Conservation (phyloP, 2,113 vertebrate genomes). For the Vimba vimba region DNA sequence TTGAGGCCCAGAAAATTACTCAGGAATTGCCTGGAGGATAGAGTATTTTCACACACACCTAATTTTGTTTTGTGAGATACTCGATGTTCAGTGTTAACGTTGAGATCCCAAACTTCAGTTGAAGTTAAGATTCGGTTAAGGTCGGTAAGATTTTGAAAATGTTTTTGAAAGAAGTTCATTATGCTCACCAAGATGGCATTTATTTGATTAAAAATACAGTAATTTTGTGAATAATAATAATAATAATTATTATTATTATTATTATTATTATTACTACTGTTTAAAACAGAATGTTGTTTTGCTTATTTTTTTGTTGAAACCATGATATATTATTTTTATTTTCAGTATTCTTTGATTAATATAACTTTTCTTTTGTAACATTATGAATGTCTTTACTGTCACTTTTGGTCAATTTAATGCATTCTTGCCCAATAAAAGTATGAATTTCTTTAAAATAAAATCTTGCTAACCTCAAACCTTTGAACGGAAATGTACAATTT, state of each 20-base stretch:
- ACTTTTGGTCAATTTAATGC: too few species aligned
- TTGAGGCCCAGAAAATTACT: background rate
- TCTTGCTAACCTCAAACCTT: too few species aligned
- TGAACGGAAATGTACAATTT: too few species aligned
- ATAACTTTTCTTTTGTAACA: too few species aligned
- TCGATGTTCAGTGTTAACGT: background rate
- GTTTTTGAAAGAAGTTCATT: background rate
- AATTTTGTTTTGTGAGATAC: constrained; percentile 2
- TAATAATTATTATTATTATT: too few species aligned
- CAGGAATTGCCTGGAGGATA: background rate
- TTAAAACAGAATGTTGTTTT: background rate
- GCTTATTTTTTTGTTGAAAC: background rate
- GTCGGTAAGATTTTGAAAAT: background rate
- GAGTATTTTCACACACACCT: background rate
- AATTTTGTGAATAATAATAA: too few species aligned
- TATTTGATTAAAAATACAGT: background rate
- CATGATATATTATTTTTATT: too few species aligned
- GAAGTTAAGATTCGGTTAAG: background rate
- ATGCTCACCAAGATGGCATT: background rate
- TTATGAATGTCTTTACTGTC: too few species aligned
- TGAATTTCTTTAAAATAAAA: too few species aligned
- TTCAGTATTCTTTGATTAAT: too few species aligned
- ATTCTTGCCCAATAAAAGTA: too few species aligned
- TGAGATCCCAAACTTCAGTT: background rate
- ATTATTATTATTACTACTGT: background rate